phyloP scores from a whole-genome alignment of 1,140 invertebrate species.

The Pristionchus pacificus region DNA sequence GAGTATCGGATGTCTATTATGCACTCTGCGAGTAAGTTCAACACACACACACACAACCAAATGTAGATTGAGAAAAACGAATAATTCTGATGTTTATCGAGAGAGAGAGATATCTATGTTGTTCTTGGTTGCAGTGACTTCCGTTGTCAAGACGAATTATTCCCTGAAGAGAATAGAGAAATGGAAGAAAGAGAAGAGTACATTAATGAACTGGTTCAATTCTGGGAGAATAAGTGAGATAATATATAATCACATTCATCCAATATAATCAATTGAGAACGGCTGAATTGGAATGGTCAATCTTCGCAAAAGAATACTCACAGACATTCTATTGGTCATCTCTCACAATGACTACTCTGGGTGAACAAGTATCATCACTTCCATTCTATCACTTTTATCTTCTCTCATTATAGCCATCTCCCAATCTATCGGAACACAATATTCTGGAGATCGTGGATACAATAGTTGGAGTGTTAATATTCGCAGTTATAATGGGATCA shows the following conservation, averaged over 20 bases:
- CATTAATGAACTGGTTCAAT: conserved; percentile 8
- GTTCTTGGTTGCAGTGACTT: no score
- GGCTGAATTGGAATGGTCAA: conserved; percentile 6
- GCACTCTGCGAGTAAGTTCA: background rate
- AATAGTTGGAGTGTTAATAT: conserved; percentile 9
- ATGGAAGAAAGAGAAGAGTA: conserved; percentile 17
- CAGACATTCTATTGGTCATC: conserved; percentile 23
- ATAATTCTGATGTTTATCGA: no score
- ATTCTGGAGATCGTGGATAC: conserved; percentile 19
- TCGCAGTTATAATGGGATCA: conserved; percentile 29
- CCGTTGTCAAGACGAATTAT: background rate
- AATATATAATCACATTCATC: no score
- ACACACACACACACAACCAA: no score
- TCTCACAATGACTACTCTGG: conserved; percentile 24
- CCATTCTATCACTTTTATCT: background rate
- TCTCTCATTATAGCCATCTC: conserved; percentile 7
- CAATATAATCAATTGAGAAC: no score
- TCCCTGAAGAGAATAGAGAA: background rate
- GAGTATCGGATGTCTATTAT: conserved; percentile 4
- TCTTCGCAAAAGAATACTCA: conserved; percentile 20
- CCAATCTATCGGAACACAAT: conserved; percentile 14
- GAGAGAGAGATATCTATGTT: no score
- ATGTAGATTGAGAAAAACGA: no score
- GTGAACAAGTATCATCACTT: conserved; percentile 9
- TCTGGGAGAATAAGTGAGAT: conserved; percentile 13